These are phyloP conservation scores for Lasioglossum albipes DNA, from an alignment of 1,140 invertebrate species.

Conservation along the genomic window DNA sequence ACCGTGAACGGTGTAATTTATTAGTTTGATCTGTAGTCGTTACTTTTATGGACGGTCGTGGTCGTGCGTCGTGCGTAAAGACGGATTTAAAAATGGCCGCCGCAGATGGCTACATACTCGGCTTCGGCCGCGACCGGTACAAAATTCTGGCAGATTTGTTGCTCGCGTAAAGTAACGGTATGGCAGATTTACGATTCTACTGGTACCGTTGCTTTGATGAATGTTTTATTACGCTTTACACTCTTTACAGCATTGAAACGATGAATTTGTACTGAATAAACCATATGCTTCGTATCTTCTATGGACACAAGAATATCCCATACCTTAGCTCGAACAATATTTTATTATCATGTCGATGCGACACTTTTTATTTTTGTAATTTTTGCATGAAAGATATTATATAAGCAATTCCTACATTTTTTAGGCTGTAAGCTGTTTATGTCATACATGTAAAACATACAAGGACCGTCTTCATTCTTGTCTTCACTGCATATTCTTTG, in stretches of 20 bases:
- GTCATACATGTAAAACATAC: constrained; percentile 88
- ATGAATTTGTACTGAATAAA: constrained; percentile 6
- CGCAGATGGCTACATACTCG: constrained; percentile 19
- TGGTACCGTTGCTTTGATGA: constrained; percentile 23
- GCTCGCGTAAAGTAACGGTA: constrained; percentile 34
- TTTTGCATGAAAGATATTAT: background rate
- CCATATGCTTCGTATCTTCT: background rate
- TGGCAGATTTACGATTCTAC: constrained; percentile 26
- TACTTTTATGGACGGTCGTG: constrained; percentile 14
- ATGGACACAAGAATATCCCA: background rate
- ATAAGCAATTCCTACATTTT: constrained; percentile 52
- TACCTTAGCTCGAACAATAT: background rate
- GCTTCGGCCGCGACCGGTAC: too few species aligned
- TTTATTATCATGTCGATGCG: constrained; percentile 2
- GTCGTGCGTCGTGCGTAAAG: background rate
- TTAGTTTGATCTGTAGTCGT: constrained; percentile 1
- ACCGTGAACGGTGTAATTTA: background rate
- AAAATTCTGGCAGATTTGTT: constrained; percentile 18
- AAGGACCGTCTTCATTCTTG: constrained; percentile 92
- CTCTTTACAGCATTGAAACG: background rate
- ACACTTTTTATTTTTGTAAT: background rate
- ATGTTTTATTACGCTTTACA: constrained; percentile 3
- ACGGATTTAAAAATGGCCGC: constrained; percentile 42
- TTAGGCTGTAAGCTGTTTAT: constrained; percentile 88
- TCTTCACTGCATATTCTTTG: constrained; percentile 95